Evolutionary conservation across 2,888 invertebrate species (phyloP).

Genomic region (Hydraecia micacea): DNA sequence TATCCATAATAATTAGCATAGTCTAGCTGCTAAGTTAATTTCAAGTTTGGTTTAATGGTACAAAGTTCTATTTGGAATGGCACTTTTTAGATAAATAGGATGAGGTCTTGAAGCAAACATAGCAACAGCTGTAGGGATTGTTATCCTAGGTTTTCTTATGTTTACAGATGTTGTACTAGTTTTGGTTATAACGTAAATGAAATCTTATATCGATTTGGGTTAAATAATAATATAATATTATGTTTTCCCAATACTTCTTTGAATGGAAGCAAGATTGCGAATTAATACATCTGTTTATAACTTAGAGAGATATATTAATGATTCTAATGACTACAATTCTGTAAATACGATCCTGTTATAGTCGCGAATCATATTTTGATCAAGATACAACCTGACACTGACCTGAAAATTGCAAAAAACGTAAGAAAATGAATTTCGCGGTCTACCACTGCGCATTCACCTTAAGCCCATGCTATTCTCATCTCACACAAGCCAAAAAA

Average conservation of each 20-base stretch:
- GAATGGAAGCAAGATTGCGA: neutral
- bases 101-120: conserved; percentile 27
- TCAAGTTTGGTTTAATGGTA: conserved; percentile 6
- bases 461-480: neutral
- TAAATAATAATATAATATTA: neutral
- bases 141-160: conserved; percentile 32
- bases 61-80: conserved; percentile 24
- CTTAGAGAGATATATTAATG: too few species aligned
- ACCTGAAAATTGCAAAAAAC: too few species aligned
- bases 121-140: conserved; percentile 34
- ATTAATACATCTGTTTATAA: too few species aligned
- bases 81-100: neutral
- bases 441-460: too few species aligned
- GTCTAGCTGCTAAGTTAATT: conserved; percentile 11
- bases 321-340: too few species aligned
- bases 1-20: conserved; percentile 6
- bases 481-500: neutral
- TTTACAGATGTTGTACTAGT: conserved; percentile 30
- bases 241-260: neutral
- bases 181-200: conserved; percentile 9
- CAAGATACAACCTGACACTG: too few species aligned
- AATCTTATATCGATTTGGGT: neutral
- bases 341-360: too few species aligned
- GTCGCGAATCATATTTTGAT: too few species aligned
- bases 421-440: too few species aligned